Evolutionary conservation across 1,140 invertebrate species (phyloP).

Genomic region (Ridgeia piscesae): DNA sequence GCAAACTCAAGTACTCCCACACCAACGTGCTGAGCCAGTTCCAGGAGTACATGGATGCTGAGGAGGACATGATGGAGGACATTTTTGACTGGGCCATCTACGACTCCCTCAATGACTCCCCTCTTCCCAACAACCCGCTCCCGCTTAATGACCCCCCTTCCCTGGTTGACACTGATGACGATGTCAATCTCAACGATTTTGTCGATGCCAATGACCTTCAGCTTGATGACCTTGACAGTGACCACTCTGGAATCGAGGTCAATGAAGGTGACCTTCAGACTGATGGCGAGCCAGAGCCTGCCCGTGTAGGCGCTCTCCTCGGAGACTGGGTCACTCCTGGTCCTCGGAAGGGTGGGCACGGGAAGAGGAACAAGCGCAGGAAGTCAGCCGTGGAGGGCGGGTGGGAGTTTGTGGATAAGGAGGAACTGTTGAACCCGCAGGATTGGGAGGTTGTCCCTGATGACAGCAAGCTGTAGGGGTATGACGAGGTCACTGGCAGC

Average conservation of each 20-base stretch:
- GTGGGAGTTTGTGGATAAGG: neutral
- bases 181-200: neutral
- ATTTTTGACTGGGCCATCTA: neutral
- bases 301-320: neutral
- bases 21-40: neutral
- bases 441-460: neutral
- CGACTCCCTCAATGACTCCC: neutral
- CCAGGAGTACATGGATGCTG: neutral
- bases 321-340: neutral
- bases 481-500: neutral
- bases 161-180: neutral
- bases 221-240: neutral
- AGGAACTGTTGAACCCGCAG: neutral
- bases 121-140: neutral
- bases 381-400: neutral
- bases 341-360: neutral
- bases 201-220: neutral
- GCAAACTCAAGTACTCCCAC: neutral
- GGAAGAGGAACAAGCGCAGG: neutral
- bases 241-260: neutral
- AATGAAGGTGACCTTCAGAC: neutral
- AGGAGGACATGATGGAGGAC: neutral
- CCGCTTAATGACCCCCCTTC: neutral
- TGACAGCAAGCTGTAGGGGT: neutral
- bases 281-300: neutral